Conservation (phyloP, 2,113 vertebrate genomes). For the Calyptomena viridis region DNA sequence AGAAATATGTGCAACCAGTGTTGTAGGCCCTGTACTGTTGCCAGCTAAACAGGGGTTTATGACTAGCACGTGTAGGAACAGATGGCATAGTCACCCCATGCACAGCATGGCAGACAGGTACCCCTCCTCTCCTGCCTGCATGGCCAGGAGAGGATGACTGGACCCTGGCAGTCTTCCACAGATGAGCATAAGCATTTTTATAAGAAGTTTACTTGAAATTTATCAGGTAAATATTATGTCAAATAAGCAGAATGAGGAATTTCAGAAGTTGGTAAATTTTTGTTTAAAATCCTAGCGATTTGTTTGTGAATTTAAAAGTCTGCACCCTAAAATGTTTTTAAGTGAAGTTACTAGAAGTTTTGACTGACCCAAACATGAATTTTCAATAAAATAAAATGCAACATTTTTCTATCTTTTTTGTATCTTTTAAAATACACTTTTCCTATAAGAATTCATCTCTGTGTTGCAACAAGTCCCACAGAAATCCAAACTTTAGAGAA, state of each 20-base stretch:
- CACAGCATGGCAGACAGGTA: background rate
- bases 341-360: background rate
- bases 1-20: background rate
- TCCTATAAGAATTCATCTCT: background rate
- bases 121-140: fast-evolving
- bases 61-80: background rate
- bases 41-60: background rate
- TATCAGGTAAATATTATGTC: background rate
- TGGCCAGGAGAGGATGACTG: background rate
- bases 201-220: background rate
- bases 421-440: background rate
- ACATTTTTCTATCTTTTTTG: fast-evolving
- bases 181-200: background rate
- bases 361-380: background rate
- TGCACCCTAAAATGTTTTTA: background rate
- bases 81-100: background rate
- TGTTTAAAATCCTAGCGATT: background rate
- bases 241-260: background rate
- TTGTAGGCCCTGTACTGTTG: background rate
- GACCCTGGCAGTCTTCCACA: background rate
- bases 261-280: background rate
- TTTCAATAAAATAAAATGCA: background rate
- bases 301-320: background rate
- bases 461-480: background rate
- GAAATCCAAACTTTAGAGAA: background rate